phyloP scores from a whole-genome alignment of 2,888 invertebrate genomes.

The Antheraea assamensis region DNA sequence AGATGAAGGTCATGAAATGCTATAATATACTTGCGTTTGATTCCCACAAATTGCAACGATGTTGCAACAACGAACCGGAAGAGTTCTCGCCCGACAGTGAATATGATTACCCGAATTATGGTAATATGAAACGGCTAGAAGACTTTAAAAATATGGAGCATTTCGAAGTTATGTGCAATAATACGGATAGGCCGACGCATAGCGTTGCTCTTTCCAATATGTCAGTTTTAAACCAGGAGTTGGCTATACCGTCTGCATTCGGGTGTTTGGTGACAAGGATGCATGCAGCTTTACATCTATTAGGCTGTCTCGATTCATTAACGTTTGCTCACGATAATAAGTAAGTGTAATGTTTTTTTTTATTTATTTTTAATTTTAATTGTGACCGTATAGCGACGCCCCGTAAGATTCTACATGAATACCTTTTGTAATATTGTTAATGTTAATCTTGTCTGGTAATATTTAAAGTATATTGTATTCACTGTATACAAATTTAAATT shows the following conservation, averaged over 20 bases:
- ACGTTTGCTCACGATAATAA: conserved; percentile 89
- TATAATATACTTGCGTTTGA: conserved; percentile 93
- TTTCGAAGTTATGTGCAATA: conserved; percentile 57
- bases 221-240: conserved; percentile 89
- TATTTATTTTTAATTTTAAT: not conserved
- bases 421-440: not conserved
- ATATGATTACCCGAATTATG: conserved; percentile 68
- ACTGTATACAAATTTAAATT: not conserved
- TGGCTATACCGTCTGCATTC: conserved; percentile 89
- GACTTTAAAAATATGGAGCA: conserved; percentile 69
- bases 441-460: not conserved
- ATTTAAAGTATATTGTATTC: not conserved
- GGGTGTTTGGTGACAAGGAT: conserved; percentile 89
- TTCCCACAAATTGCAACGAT: conserved; percentile 73
- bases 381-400: no score
- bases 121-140: conserved; percentile 68
- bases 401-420: not conserved
- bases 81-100: conserved; percentile 47
- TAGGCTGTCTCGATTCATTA: conserved; percentile 94
- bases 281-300: conserved; percentile 94
- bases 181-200: conserved; percentile 53
- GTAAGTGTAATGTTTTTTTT: conserved; percentile 51
- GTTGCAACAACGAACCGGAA: conserved; percentile 61
- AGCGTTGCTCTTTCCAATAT: conserved; percentile 67
- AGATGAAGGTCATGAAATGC: conserved; percentile 85